phyloP scores from a whole-genome alignment of 1,140 invertebrate species.

The Scaptomyza graminum region DNA sequence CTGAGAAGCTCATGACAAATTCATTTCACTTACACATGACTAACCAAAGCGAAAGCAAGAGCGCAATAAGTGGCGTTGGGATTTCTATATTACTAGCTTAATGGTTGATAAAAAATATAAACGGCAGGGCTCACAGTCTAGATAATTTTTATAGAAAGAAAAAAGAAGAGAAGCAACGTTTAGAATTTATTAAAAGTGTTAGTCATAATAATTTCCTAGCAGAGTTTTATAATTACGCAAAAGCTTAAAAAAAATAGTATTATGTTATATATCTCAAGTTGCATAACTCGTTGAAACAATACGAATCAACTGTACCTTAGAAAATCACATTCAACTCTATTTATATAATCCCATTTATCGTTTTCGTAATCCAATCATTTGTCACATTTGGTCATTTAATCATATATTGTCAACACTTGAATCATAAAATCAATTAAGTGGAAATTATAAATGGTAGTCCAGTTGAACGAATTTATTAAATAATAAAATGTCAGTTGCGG shows the following conservation, averaged over 20 bases:
- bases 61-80: slow-evolving; percentile 14
- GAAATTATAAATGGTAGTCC: slow-evolving; percentile 46
- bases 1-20: slow-evolving; percentile 68
- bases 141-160: not conserved
- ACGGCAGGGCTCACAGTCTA: not conserved
- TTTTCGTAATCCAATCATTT: slow-evolving; percentile 41
- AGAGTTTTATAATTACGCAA: no score
- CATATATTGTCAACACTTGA: slow-evolving; percentile 54
- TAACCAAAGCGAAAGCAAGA: slow-evolving; percentile 29
- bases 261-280: no score
- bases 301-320: no score
- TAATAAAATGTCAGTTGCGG: slow-evolving; percentile 55
- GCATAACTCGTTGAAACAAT: no score
- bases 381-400: slow-evolving; percentile 54
- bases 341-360: not conserved
- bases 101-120: not conserved
- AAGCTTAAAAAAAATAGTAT: no score
- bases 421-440: slow-evolving; percentile 65
- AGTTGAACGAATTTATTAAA: slow-evolving; percentile 50
- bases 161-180: not conserved
- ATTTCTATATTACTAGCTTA: not conserved
- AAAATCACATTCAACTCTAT: no score
- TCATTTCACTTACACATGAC: slow-evolving; percentile 69
- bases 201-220: no score
- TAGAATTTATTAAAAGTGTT: not conserved